Conservation (phyloP, 1,140 invertebrate genomes). For the Drosophila pandora region DNA sequence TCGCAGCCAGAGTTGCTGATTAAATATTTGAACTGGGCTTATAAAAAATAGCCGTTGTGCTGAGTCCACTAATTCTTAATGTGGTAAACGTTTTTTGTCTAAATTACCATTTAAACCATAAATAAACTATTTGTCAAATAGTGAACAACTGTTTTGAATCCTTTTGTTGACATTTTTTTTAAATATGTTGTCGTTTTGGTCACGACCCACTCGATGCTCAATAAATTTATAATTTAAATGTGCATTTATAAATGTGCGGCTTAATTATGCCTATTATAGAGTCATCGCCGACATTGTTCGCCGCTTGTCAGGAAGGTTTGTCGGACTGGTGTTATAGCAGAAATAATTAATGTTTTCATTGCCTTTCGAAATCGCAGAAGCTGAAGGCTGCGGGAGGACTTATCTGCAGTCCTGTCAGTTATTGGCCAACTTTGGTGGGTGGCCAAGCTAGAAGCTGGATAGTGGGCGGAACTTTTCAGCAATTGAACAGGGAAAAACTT, state of each 20-base stretch:
- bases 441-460: not conserved
- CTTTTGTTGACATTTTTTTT: slow-evolving; percentile 1
- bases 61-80: not conserved
- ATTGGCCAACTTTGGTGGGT: slow-evolving; percentile 33
- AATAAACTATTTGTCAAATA: slow-evolving; percentile 10
- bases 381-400: not conserved
- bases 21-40: not conserved
- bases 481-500: slow-evolving; percentile 49
- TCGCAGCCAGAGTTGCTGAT: not conserved
- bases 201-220: slow-evolving; percentile 24
- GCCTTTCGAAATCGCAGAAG: not conserved
- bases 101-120: not conserved
- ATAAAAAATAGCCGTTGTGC: not conserved
- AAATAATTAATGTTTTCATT: slow-evolving; percentile 67
- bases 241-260: slow-evolving; percentile 40
- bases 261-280: slow-evolving; percentile 59
- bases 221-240: slow-evolving; percentile 54
- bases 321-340: slow-evolving; percentile 40
- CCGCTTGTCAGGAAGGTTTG: slow-evolving; percentile 30
- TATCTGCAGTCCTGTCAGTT: slow-evolving; percentile 37
- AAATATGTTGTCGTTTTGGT: not conserved
- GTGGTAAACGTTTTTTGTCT: not conserved
- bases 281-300: slow-evolving; percentile 39
- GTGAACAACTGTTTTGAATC: slow-evolving; percentile 6
- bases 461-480: slow-evolving; percentile 36